Conservation (phyloP, 2,113 vertebrate genomes). For the Crotalus viridis region DNA sequence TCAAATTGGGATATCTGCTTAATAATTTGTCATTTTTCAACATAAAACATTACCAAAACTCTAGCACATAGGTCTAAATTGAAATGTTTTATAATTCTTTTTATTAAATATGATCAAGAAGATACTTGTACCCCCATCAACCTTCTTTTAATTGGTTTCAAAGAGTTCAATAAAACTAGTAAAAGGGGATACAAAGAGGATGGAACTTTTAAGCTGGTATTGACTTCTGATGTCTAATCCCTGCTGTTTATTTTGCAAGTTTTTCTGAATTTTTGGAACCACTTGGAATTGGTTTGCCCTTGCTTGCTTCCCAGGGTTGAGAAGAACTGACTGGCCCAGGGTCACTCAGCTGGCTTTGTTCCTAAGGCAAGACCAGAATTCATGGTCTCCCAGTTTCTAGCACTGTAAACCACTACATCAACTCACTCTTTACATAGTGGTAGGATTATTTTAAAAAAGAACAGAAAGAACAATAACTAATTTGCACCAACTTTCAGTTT, state of each 20-base stretch:
- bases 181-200: background rate
- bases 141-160: background rate
- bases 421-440: background rate
- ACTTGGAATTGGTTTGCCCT: background rate
- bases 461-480: background rate
- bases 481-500: background rate
- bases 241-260: background rate
- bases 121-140: background rate
- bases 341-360: background rate
- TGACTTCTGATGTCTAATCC: background rate
- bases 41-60: slow-evolving; percentile 11
- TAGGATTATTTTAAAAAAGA: background rate
- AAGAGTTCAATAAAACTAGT: background rate
- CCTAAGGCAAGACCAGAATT: background rate
- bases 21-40: slow-evolving; percentile 12
- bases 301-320: background rate
- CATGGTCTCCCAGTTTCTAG: background rate
- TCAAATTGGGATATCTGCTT: slow-evolving; percentile 9
- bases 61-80: background rate
- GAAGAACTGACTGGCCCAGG: background rate
- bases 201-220: background rate
- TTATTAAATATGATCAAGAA: background rate
- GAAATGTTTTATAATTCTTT: background rate
- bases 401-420: background rate
- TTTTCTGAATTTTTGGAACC: background rate